Evolutionary conservation across 2,113 vertebrate species (phyloP).

Genomic region (Poecilia latipinna): DNA sequence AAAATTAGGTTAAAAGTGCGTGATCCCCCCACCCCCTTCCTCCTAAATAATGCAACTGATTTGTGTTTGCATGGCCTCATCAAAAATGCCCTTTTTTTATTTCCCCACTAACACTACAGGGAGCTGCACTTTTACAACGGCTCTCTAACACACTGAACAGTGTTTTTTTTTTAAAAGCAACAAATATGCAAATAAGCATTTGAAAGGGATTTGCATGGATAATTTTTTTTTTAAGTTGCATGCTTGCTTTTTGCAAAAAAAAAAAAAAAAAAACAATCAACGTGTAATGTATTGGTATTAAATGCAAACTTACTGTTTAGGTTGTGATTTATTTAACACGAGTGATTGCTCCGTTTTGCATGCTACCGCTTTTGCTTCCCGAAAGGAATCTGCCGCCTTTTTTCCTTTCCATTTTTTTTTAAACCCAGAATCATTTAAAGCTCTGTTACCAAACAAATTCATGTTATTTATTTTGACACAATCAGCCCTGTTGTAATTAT

Average conservation of each 20-base stretch:
- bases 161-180: conserved; percentile 35
- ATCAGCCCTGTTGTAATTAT: conserved; percentile 71
- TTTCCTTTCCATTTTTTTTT: neutral
- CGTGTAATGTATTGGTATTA: neutral
- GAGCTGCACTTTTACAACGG: conserved; percentile 35
- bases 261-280: no score
- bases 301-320: neutral
- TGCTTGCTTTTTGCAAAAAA: neutral
- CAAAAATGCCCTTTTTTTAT: conserved; percentile 71
- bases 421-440: conserved; percentile 42
- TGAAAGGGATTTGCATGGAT: conserved; percentile 71
- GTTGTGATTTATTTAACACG: conserved; percentile 28
- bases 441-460: conserved; percentile 71
- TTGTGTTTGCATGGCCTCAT: conserved; percentile 64
- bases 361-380: conserved; percentile 36
- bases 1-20: conserved; percentile 38
- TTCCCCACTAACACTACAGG: conserved; percentile 22
- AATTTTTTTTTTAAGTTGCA: conserved; percentile 31
- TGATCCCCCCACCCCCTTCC: conserved; percentile 31
- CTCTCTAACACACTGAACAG: conserved; percentile 40
- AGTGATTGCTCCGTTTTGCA: conserved; percentile 37
- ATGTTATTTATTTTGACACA: conserved; percentile 68
- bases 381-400: conserved; percentile 21
- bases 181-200: conserved; percentile 64
- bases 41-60: conserved; percentile 64